Conservation (phyloP, 2,113 vertebrate species). For the Anseranas semipalmata region DNA sequence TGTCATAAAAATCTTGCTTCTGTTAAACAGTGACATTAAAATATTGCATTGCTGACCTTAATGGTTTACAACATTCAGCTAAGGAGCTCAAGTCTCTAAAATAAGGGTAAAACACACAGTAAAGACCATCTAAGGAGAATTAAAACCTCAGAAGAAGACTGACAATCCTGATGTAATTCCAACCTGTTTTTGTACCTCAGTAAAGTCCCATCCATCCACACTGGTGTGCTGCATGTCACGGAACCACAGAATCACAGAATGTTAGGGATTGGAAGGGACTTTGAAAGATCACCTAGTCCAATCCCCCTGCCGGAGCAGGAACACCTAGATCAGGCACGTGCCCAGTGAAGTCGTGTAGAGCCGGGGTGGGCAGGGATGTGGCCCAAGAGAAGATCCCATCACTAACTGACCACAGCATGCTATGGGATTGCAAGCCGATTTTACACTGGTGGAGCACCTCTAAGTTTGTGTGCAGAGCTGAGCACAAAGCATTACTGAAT, state of each 20-base stretch:
- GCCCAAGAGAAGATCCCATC: not conserved
- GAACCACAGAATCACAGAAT: too few relatives aligned
- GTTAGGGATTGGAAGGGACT: too few relatives aligned
- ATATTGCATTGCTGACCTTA: conserved; percentile 39
- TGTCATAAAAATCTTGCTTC: conserved; percentile 11
- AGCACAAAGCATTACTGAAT: fast-evolving
- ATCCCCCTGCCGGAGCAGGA: too few relatives aligned
- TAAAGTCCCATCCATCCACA: fast-evolving
- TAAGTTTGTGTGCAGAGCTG: fast-evolving
- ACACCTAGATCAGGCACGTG: too few relatives aligned
- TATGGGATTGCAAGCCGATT: not conserved
- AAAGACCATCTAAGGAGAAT: conserved; percentile 2
- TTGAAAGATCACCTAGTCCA: too few relatives aligned
- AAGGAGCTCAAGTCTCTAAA: not conserved
- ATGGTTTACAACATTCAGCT: conserved; percentile 11
- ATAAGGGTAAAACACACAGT: not conserved
- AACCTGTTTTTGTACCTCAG: not conserved
- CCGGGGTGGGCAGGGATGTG: not conserved
- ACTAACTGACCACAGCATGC: not conserved
- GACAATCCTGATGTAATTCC: not conserved
- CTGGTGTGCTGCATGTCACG: too few relatives aligned
- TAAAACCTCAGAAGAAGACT: not conserved
- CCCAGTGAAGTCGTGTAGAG: fast-evolving
- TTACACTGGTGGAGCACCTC: not conserved
- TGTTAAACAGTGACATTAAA: conserved; percentile 39